These are phyloP conservation scores for Paralvinella palmiformis DNA, from an alignment of 1,140 invertebrate genomes.

Conservation along the genomic window DNA sequence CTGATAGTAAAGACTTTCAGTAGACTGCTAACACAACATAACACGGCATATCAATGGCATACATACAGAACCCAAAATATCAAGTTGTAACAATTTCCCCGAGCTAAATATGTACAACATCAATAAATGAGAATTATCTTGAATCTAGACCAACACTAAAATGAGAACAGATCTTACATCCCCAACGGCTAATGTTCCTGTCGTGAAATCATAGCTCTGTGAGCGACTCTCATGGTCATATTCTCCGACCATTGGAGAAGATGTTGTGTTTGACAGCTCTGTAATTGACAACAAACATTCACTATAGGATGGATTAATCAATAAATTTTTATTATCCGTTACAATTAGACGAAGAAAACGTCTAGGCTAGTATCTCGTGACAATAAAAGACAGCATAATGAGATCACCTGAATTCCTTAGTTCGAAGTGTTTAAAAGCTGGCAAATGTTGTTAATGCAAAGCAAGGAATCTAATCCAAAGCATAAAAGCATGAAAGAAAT, in stretches of 20 bases:
- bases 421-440: background rate
- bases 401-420: background rate
- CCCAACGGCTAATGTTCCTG: background rate
- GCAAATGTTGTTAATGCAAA: too few relatives aligned
- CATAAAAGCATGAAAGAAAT: too few relatives aligned
- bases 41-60: too few relatives aligned
- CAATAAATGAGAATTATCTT: too few relatives aligned
- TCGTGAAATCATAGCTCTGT: slow-evolving; percentile 12
- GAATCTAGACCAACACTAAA: background rate
- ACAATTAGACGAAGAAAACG: background rate
- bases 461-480: too few relatives aligned
- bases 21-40: too few relatives aligned
- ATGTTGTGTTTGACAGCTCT: background rate
- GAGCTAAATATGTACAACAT: too few relatives aligned
- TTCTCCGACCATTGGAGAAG: slow-evolving; percentile 8
- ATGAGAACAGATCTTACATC: background rate
- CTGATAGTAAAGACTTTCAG: too few relatives aligned
- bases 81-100: too few relatives aligned
- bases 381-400: background rate
- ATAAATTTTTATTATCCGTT: background rate
- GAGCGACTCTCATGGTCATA: slow-evolving; percentile 10
- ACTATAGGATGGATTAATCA: background rate
- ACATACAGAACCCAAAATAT: too few relatives aligned
- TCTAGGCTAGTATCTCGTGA: background rate
- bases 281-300: background rate